Evolutionary conservation across 2,888 invertebrate genomes (phyloP).

Genomic region (Harpalus rufipes): DNA sequence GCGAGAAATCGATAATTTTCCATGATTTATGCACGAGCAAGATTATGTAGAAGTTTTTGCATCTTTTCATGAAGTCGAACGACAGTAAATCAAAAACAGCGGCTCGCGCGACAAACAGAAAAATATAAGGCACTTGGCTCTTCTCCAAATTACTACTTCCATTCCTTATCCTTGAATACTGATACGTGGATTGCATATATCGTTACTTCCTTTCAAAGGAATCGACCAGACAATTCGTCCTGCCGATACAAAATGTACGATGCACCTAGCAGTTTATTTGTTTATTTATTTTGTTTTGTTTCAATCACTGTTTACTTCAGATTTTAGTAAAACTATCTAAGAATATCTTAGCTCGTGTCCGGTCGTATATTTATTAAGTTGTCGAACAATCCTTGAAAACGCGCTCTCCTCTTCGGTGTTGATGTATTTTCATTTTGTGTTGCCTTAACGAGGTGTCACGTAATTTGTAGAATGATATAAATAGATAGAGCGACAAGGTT

Average conservation of each 20-base stretch:
- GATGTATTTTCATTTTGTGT: background rate
- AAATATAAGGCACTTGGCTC: constrained; percentile 70
- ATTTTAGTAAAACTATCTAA: too few relatives aligned
- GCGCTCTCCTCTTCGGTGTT: background rate
- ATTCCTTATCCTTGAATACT: constrained; percentile 66
- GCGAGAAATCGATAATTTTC: constrained; percentile 58
- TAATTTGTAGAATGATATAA: constrained; percentile 46
- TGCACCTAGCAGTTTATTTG: constrained; percentile 23
- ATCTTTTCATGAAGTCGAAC: constrained; percentile 66
- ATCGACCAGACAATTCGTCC: background rate
- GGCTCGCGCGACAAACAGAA: constrained; percentile 65
- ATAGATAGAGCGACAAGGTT: constrained; percentile 50
- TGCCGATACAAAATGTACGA: constrained; percentile 11
- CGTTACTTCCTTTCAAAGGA: constrained; percentile 49
- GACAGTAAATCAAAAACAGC: constrained; percentile 65
- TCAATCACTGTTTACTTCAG: background rate
- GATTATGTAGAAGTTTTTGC: constrained; percentile 65
- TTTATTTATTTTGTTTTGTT: background rate
- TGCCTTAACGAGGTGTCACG: constrained; percentile 37
- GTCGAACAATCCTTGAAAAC: background rate
- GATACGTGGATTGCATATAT: constrained; percentile 65
- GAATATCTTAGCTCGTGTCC: too few relatives aligned
- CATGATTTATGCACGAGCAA: constrained; percentile 58
- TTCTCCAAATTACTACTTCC: constrained; percentile 70
- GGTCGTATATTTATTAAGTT: too few relatives aligned